Conservation (phyloP, 2,888 invertebrate genomes). For the Congeria kusceri region DNA sequence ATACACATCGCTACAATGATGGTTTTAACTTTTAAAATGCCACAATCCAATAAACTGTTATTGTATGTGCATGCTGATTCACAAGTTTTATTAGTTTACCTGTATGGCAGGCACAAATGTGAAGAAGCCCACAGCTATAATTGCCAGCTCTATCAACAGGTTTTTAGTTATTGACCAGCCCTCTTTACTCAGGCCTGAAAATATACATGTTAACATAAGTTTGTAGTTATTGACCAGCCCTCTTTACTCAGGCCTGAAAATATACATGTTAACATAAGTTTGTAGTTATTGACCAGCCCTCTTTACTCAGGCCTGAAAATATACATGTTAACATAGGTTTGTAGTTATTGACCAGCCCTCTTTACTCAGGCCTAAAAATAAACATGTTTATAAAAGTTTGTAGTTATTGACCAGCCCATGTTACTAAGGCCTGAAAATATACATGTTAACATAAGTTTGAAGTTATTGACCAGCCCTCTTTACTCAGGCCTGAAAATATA, state of each 20-base stretch:
- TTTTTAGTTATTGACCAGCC: constrained; percentile 99
- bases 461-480: constrained; percentile 98
- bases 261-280: neutral
- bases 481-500: constrained; percentile 91
- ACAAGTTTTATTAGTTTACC: constrained; percentile 80
- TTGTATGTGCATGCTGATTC: no score
- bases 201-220: neutral
- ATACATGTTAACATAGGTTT: no score
- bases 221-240: neutral
- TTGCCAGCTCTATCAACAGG: constrained; percentile 94
- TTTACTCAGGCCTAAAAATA: constrained; percentile 87
- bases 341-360: neutral
- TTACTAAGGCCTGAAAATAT: constrained; percentile 92
- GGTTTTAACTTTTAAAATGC: no score
- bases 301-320: neutral
- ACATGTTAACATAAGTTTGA: constrained; percentile 94
- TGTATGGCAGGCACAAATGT: constrained; percentile 99
- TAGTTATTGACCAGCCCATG: constrained; percentile 99
- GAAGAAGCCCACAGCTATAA: constrained; percentile 94
- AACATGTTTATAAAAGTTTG: constrained; percentile 91
- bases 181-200: constrained; percentile 95
- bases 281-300: neutral
- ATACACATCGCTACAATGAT: no score
- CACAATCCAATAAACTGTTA: no score
- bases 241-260: constrained; percentile 92